Base-by-base conservation (phyloP, 2,888 invertebrate species). In the Trichogramma dendrolimi region DNA sequence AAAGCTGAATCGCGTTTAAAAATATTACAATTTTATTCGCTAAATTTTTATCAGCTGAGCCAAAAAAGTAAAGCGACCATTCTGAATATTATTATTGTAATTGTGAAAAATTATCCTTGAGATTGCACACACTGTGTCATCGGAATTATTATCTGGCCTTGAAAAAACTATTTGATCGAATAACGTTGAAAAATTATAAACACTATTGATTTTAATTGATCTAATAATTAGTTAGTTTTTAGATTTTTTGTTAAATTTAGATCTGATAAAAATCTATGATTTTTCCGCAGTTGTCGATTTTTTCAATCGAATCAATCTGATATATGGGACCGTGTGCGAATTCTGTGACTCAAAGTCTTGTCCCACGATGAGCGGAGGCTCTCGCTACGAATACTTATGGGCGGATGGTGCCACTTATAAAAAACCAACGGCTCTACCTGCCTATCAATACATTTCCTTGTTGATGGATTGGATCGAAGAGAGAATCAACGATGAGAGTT, bases 381-480 rank as follows among this genome's bases (percentile, higher is more conserved):
- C 90, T 4, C 85, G 90, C 73, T 94, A 92, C 77, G 94, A 94
- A 77, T 95, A 95, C 76, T 81, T 93, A 47, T 95, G 94, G 94
- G 91, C 91, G 38, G 94, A 95, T 79, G 91, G 92, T 8, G 85
- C 85, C 43, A 85, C 86, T 75, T 85, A 87, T 79, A 89, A 87
- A 73, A 89, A 87, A 70, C 91, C 92, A 7, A 92, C 91, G 38
- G 85, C 87, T 44, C 79, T 94, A 61, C 91, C 94, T 6, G 94
- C 94, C 5, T 89, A 89, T 39, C 87, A 90, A 73, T 95, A 95
- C 74, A 89, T 94, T 63, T 84, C 87, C 64, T 81, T 91, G 54
- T 81, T 94, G 14, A 94, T 94, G 92, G 94, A 94, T 75, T 95
- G 94, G 94, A 89, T 91, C 50, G 95, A 95, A 80, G 80, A 85